phyloP scores from a whole-genome alignment of 2,888 invertebrate genomes.

The Patella caerulea region DNA sequence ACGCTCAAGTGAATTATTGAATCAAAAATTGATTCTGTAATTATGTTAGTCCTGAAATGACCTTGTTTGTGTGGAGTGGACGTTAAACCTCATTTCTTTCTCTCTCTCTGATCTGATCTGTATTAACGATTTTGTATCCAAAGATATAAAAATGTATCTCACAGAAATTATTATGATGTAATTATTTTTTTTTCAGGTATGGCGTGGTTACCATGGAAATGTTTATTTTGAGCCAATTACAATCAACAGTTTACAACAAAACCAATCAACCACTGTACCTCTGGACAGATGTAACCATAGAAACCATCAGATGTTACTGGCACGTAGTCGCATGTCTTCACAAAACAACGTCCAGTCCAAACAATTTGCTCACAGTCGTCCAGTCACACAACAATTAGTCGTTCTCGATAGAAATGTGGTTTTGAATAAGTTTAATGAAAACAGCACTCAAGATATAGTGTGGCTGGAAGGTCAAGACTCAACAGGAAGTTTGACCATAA shows the following conservation, averaged over 20 bases:
- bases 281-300: neutral
- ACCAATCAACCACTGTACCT: neutral
- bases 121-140: too few species aligned
- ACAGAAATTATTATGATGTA: neutral
- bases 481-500: conserved; percentile 58
- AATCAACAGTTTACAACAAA: conserved; percentile 40
- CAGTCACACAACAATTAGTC: conserved; percentile 44
- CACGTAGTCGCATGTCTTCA: neutral
- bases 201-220: conserved; percentile 70
- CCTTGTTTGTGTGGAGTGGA: too few species aligned
- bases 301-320: conserved; percentile 4
- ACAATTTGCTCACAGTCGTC: conserved; percentile 20
- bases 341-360: conserved; percentile 7
- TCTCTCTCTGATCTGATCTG: too few species aligned
- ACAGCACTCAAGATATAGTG: conserved; percentile 51
- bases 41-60: too few species aligned
- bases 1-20: too few species aligned
- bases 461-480: conserved; percentile 56
- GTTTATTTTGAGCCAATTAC: conserved; percentile 69
- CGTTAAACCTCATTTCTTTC: too few species aligned
- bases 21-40: too few species aligned
- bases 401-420: conserved; percentile 57
- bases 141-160: too few species aligned
- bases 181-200: conserved; percentile 58
- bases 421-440: conserved; percentile 46